Percentiles rank a stretch among this genome's conserved stretches.
phyloP scores from a whole-genome alignment of 2,888 invertebrate genomes.

The Charanyca ferruginea region DNA sequence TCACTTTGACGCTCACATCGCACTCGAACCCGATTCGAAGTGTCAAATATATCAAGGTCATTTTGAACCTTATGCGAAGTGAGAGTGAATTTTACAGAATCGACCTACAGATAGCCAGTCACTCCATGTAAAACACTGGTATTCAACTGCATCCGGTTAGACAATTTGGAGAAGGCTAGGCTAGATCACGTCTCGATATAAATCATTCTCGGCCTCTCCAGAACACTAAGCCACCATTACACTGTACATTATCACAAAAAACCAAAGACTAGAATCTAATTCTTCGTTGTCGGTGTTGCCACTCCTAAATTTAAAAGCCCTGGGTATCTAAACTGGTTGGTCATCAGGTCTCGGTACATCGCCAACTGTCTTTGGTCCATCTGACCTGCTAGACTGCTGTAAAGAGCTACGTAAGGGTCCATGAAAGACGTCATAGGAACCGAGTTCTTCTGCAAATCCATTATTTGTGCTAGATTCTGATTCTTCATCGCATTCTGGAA shows the following conservation, averaged over 20 bases:
- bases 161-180: no score
- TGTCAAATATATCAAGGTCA: no score
- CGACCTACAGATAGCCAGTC: no score
- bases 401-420: constrained; percentile 87
- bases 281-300: constrained; percentile 86
- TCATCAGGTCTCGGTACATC: constrained; percentile 85
- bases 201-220: not conserved
- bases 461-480: constrained; percentile 54
- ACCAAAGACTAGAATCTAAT: constrained; percentile 75
- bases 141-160: no score
- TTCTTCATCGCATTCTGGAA: constrained; percentile 48
- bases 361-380: constrained; percentile 86
- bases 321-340: constrained; percentile 81
- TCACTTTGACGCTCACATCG: no score
- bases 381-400: constrained; percentile 80
- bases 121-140: no score
- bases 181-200: no score
- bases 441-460: constrained; percentile 57
- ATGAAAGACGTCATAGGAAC: constrained; percentile 74
- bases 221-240: constrained; percentile 35
- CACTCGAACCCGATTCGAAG: no score
- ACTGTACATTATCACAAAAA: constrained; percentile 47
- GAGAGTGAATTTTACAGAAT: no score
- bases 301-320: constrained; percentile 79
- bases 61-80: no score